Evolutionary conservation across 2,797 vertebrate genomes (phyloP).

Genomic region (Leptatherina wallacei): DNA sequence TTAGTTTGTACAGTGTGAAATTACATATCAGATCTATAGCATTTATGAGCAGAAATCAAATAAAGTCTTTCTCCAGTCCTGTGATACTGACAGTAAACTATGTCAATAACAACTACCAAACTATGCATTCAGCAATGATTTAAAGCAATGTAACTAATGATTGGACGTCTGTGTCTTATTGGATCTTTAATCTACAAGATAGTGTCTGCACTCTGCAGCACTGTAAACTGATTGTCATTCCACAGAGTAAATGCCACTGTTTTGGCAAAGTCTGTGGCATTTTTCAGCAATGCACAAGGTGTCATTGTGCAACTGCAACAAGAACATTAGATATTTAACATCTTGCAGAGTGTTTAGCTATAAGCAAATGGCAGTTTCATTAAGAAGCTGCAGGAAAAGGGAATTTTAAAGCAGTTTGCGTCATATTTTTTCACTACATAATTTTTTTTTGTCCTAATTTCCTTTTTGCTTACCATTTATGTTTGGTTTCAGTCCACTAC

Average conservation of each 20-base stretch:
- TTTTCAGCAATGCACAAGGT: background rate
- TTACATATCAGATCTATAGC: conserved; percentile 4
- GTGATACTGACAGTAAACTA: background rate
- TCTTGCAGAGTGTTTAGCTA: too few species aligned
- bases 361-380: too few species aligned
- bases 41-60: conserved; percentile 7
- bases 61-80: background rate
- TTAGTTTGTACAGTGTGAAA: conserved; percentile 1
- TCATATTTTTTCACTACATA: too few species aligned
- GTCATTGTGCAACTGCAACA: background rate
- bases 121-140: background rate
- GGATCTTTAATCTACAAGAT: background rate
- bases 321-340: too few species aligned
- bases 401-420: too few species aligned
- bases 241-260: background rate
- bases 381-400: background rate
- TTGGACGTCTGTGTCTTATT: conserved; percentile 5
- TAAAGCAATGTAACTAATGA: background rate
- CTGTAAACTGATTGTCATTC: background rate
- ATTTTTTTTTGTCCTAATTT: too few species aligned
- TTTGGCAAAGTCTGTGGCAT: background rate
- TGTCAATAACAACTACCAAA: background rate
- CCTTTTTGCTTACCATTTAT: too few species aligned
- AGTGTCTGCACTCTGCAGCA: background rate
- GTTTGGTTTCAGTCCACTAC: too few species aligned